Evolutionary conservation across 2,888 invertebrate species (phyloP).

Genomic region (Tribolium freemani): DNA sequence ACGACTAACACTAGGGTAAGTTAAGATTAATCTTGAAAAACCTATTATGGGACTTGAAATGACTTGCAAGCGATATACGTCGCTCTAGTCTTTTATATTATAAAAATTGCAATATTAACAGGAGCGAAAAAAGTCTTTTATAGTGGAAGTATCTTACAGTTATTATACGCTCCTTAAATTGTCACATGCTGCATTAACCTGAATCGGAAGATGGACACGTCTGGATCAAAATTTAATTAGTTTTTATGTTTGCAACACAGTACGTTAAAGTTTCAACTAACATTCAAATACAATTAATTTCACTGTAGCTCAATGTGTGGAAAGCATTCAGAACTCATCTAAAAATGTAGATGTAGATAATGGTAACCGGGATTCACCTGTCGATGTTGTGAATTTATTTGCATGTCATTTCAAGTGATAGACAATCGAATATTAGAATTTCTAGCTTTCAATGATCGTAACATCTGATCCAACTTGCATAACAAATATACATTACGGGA

Average conservation of each 20-base stretch:
- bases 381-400: neutral
- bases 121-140: neutral
- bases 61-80: neutral
- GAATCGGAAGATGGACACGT: neutral
- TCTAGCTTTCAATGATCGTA: neutral
- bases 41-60: neutral
- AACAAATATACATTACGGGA: neutral
- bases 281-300: no score
- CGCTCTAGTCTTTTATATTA: neutral
- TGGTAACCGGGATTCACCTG: neutral
- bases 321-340: neutral
- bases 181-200: neutral
- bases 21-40: constrained; percentile 5
- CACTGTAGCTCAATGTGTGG: neutral
- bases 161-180: neutral
- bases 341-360: neutral
- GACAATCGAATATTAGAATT: neutral
- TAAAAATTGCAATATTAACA: neutral
- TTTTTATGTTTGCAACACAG: neutral
- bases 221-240: neutral
- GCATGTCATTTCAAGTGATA: neutral
- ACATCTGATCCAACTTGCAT: neutral
- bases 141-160: neutral
- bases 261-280: no score
- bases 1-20: neutral